Base-by-base conservation (phyloP, 2,797 vertebrate genomes). In the Alauda arvensis region DNA sequence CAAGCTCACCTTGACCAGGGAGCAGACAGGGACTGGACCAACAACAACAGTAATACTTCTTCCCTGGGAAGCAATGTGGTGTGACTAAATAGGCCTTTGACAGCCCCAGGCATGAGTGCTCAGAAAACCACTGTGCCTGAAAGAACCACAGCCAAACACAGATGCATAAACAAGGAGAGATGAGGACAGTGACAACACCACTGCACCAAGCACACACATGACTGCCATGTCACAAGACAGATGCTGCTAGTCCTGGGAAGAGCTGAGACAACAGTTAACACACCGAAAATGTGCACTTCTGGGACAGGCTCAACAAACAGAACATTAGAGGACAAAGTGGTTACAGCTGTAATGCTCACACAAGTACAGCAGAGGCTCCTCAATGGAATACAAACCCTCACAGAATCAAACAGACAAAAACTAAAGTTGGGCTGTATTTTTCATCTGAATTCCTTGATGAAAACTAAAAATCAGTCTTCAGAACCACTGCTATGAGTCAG, bases 141-240 rank as follows among this genome's bases (percentile, higher is more conserved):
- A 68, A 51, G 12, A 67, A 31, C 31, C n/a, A 67, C 40, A 67
- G 37, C 18, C 46, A 74, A 79, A 78, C 10, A 39, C 12, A 55
- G 15, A 43, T 23, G 43, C 23, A 66, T 23, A 59, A 80, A 53
- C 4, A 46, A 81, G 43, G 9, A 28, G 60, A 40, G n/a, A 59
- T 17, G 6, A 69, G 18, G 42, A 40, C 4, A 31, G 45, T 26
- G 29, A 59, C 43, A 61, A 20, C 3, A 56, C 4, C 31, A 29
- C 37, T 52, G 14, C 3, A 5, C 11, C 46, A 34, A 62, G 40
- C 24, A 49, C 28, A 51, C 0, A 1, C 0, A 0, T 5, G 8
- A 46, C 26, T 42, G 24, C 55, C 40, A 9, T 1, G 3, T 45
- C 7, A 2, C 9, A 24, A 52, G 53, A 84, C 14, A 60, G 37